Percentiles rank a stretch among this genome's conserved stretches.
Evolutionary conservation across 2,888 invertebrate species (phyloP).

Genomic region (Agonopterix arenella): DNA sequence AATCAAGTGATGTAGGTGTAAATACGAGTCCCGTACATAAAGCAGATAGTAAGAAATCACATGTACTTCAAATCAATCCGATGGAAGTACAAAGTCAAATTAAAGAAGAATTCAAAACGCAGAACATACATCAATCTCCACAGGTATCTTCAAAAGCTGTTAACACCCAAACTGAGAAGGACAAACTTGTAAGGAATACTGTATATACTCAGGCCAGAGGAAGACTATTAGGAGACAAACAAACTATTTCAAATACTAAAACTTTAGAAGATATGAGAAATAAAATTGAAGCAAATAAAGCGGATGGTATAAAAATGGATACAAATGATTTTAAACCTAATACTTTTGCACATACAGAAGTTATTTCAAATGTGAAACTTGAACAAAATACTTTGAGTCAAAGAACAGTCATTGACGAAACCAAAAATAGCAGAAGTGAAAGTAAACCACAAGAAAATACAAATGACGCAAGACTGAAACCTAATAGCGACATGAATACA

Average conservation of each 20-base stretch:
- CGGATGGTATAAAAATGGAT: not conserved
- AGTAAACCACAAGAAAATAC: too few relatives aligned
- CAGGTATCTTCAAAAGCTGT: not conserved
- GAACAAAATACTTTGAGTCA: too few relatives aligned
- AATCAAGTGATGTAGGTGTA: constrained; percentile 18
- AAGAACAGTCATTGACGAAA: too few relatives aligned
- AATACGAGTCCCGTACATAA: constrained; percentile 20
- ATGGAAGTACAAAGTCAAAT: constrained; percentile 12
- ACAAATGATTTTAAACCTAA: too few relatives aligned
- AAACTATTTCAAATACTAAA: not conserved
- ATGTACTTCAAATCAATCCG: constrained; percentile 17
- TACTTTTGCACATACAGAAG: too few relatives aligned
- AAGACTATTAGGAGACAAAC: constrained; percentile 44
- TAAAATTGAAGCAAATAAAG: not conserved
- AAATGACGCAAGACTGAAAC: too few relatives aligned
- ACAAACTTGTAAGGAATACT: constrained; percentile 58
- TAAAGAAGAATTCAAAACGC: constrained; percentile 16
- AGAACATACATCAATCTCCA: not conserved
- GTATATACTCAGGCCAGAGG: constrained; percentile 62
- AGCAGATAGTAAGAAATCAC: constrained; percentile 16
- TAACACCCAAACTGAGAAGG: constrained; percentile 28
- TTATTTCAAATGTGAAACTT: too few relatives aligned
- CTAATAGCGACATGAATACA: too few relatives aligned
- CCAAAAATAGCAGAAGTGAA: too few relatives aligned
- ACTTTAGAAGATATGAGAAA: not conserved